These are phyloP conservation scores for Pedetes capensis DNA, from an alignment of 2,113 vertebrate species.

Conservation along the genomic window DNA sequence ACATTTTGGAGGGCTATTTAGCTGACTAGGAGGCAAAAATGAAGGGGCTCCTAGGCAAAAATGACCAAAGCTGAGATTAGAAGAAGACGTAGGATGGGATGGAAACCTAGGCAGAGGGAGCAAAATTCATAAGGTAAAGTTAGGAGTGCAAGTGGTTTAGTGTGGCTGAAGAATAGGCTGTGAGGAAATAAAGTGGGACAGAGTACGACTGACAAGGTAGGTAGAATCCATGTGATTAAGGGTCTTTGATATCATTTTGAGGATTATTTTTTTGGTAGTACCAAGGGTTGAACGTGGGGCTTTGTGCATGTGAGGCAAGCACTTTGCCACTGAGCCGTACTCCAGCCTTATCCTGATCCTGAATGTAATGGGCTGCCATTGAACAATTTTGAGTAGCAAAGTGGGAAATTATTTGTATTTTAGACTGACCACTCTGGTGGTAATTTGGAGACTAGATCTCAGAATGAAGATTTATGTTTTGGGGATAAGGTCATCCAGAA, in stretches of 20 bases:
- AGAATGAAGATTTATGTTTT: background rate
- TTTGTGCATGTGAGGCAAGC: too few species aligned
- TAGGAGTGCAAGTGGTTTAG: background rate
- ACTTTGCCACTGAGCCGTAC: background rate
- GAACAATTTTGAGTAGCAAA: background rate
- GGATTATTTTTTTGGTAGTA: background rate
- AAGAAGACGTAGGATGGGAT: background rate
- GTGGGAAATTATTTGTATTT: background rate
- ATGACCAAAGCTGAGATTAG: background rate
- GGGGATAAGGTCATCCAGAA: background rate
- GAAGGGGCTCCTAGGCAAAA: background rate
- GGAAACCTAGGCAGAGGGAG: background rate
- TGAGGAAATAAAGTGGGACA: background rate
- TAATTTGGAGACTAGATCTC: background rate
- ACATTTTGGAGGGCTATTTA: background rate
- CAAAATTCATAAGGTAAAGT: rapidly evolving
- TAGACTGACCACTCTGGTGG: background rate
- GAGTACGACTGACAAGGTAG: background rate
- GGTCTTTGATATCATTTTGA: background rate
- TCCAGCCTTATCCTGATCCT: background rate
- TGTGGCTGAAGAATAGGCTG: background rate
- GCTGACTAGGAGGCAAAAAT: background rate
- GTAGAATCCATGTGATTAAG: background rate
- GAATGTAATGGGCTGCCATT: background rate
- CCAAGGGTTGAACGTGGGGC: background rate